A percentile compares a stretch with the other conserved stretches of the same genome.
phyloP scores from a whole-genome alignment of 1,140 invertebrate species.

The Neuroterus valhalla region DNA sequence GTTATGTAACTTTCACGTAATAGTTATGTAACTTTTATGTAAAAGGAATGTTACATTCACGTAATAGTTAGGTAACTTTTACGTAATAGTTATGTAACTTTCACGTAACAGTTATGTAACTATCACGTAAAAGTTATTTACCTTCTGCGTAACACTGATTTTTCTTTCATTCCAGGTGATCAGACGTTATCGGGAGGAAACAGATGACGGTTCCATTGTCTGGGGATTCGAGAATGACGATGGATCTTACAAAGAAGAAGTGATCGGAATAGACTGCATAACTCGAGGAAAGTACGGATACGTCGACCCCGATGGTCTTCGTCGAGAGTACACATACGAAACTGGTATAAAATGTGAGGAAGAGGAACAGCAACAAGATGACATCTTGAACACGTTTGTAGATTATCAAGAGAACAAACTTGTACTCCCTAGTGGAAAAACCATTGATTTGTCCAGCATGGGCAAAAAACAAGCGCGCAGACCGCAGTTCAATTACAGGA shows the following conservation, averaged over 20 bases:
- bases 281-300: conserved; percentile 89
- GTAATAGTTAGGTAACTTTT: conserved; percentile 69
- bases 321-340: conserved; percentile 83
- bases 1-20: too few relatives aligned
- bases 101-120: neutral
- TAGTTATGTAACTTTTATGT: too few relatives aligned
- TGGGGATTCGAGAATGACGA: conserved; percentile 92
- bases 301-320: conserved; percentile 86
- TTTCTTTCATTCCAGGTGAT: conserved; percentile 63
- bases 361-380: conserved; percentile 74
- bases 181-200: conserved; percentile 83
- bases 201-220: conserved; percentile 87
- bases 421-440: conserved; percentile 81
- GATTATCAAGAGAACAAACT: conserved; percentile 84
- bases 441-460: conserved; percentile 81
- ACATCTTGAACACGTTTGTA: conserved; percentile 75
- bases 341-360: conserved; percentile 82
- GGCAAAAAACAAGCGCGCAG: conserved; percentile 82
- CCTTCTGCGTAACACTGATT: neutral
- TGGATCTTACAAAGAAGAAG: conserved; percentile 85
- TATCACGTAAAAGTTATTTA: too few relatives aligned
- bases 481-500: conserved; percentile 70
- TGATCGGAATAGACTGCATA: conserved; percentile 86
- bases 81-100: too few relatives aligned
- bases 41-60: too few relatives aligned